Evolutionary conservation across 2,113 vertebrate genomes (phyloP), one percentile per base, ranked within the genome.

Genomic region (Triplophysa rosa): DNA sequence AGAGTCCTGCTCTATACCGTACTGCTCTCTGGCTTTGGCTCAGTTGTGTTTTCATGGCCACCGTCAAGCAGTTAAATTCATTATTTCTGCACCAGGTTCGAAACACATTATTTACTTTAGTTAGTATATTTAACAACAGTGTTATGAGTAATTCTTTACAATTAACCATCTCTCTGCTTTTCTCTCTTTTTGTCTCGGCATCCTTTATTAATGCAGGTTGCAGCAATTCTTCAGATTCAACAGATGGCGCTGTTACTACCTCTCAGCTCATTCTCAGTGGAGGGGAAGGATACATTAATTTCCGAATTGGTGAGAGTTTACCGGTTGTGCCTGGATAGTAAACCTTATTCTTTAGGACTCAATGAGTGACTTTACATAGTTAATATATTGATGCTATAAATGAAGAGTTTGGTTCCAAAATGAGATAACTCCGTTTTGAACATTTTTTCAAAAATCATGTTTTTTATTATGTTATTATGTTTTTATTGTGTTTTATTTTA

Each of bases 261-360:
- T 85, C 92, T 89, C 90, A 91, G 75, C 89, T 94, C 11, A 89
- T 94, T 70, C 89, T 95, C 82, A 95, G 94, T 72, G 94, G 94
- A 80, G 94, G 94, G 71, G 94, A 95, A 84, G 94, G 93, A 33
- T 94, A 95, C 85, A 93, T 95, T 73, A 94, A 95, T 78, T 94
- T 95, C 80, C 84, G 92, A 37, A 93, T 95, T n/a, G 94, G 94
- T 95, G 83, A 90, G 91, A 80, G n/a, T 8, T 49, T 49, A 8
- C 14, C 1, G 16, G 16, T 52, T 52, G 12, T 52, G 49, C 49
- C 13, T 52, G 14, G 13, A 52, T 17, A 47, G 45, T 47, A 47
- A 47, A 11, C 2, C 10, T 12, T 3, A 12, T 12, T 12, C 45
- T 47, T 11, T 47, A 12, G 13, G 10, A 47, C 13, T 14, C 3